A percentile compares a stretch with the other conserved stretches of the same genome.
Conservation (phyloP, 2,113 vertebrate species). For the Cyprinodon brontotheroides region DNA sequence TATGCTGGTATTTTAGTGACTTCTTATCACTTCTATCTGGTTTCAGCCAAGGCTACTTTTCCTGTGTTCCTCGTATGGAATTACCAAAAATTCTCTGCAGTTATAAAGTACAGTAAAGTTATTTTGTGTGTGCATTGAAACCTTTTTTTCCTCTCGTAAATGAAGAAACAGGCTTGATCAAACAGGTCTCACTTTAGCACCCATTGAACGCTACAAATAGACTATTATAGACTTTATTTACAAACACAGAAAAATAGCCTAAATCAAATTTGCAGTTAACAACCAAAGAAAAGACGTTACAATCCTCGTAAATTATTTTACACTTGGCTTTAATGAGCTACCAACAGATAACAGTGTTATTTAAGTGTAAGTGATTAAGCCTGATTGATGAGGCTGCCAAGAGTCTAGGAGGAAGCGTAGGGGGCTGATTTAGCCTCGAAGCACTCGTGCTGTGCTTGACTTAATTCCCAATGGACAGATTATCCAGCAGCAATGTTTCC, state of each 20-base stretch:
- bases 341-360: slow-evolving; percentile 24
- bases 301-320: slow-evolving; percentile 30
- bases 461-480: slow-evolving; percentile 42
- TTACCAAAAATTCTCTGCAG: neutral
- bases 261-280: slow-evolving; percentile 10
- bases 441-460: slow-evolving; percentile 22
- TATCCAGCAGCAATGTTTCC: slow-evolving; percentile 28
- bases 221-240: slow-evolving; percentile 22
- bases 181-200: neutral
- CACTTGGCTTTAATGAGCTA: slow-evolving; percentile 15
- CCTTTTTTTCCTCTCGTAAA: neutral
- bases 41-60: too few species aligned
- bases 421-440: neutral
- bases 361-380: slow-evolving; percentile 58
- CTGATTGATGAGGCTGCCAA: slow-evolving; percentile 55
- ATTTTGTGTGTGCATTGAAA: neutral
- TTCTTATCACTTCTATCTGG: too few species aligned
- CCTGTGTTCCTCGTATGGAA: neutral
- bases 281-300: neutral
- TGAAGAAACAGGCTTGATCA: neutral
- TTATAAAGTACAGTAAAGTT: neutral
- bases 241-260: slow-evolving; percentile 8
- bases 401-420: neutral
- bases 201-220: slow-evolving; percentile 1
- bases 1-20: too few species aligned